phyloP scores from a whole-genome alignment of 37 sponge, comb jelly and placozoan species.

The Halisarca cf. caerulea region DNA sequence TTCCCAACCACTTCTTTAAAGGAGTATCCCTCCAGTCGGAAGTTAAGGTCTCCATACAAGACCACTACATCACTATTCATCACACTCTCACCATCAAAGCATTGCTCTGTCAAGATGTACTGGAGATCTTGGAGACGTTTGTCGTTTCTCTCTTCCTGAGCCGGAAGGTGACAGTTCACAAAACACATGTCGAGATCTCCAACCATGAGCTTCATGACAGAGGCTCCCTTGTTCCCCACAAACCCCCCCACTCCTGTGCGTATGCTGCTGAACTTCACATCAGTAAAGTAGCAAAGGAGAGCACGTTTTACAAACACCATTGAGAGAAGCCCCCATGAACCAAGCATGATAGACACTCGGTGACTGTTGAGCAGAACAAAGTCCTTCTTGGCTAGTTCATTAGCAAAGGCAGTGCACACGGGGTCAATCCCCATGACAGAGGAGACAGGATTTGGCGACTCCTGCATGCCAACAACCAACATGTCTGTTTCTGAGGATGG shows the following conservation, averaged over 20 bases:
- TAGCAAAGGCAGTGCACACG: constrained; percentile 42
- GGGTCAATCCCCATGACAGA: constrained; percentile 63
- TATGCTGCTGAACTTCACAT: constrained; percentile 34
- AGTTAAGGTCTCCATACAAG: constrained; percentile 81
- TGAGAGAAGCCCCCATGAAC: constrained; percentile 51
- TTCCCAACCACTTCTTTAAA: constrained; percentile 52
- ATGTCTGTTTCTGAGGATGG: constrained; percentile 39
- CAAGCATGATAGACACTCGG: constrained; percentile 30
- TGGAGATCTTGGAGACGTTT: constrained; percentile 55
- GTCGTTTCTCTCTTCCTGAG: constrained; percentile 64
- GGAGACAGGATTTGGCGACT: constrained; percentile 61
- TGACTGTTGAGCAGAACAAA: constrained; percentile 42
- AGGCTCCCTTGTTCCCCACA: constrained; percentile 82
- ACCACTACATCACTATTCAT: constrained; percentile 67
- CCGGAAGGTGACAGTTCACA: constrained; percentile 75
- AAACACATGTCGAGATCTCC: constrained; percentile 63
- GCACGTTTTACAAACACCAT: constrained; percentile 78
- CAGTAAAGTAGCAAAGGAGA: constrained; percentile 68
- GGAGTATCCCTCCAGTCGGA: constrained; percentile 54
- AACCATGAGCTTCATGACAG: constrained; percentile 53
- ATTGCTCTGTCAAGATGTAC: constrained; percentile 41
- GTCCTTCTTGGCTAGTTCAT: constrained; percentile 44
- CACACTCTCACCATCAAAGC: not conserved
- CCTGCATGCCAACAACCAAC: constrained; percentile 69
- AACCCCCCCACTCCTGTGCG: constrained; percentile 77